Base-by-base conservation (phyloP, 2,888 invertebrate genomes). In the Pterostichus madidus region DNA sequence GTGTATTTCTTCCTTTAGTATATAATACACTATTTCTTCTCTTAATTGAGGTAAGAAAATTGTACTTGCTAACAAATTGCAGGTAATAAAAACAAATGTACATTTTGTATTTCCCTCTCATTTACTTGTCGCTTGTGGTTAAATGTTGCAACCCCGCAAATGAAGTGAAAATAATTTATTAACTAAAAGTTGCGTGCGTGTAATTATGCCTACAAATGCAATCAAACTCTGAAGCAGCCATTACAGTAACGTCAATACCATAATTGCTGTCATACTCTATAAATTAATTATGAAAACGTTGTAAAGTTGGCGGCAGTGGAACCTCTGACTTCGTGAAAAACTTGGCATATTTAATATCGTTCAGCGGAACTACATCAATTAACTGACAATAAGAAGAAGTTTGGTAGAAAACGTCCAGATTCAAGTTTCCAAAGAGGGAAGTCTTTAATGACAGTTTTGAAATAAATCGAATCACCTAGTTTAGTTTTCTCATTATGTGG, bases 381-480 rank as follows among this genome's bases (percentile, higher is more conserved):
- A 64, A 35, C 64, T 35, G 10, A 59, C 31, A 59, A 59, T 59
- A 59, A 32, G 35, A 35, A 7, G 59, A 59, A 17, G 59, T 59
- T 59, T 24, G 59, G 10, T 6, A n/a, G 68, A 35, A 35, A 31
- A 31, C 61, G 11, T 32, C 64, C 5, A 32, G 39, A 39, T 39
- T 39, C 7, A 17, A 31, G 31, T 17, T 59, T 59, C 5, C 13
- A 24, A 8, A 59, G 59, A 17, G 31, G 59, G 17, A 59, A 59
- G 24, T 59, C 15, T 39, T 1, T 71, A 71, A 71, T 17, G 71
- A 71, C 71, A 71, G 71, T 71, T 71, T 46, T 39, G 24, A 71
- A 71, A 71, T 71, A 71, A 39, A 71, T 71, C 71, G 39, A 0
- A 68, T 39, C 71, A 71, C 71, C 71, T 71, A 71, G 44, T 71